Conservation (phyloP, 2,113 vertebrate species). For the Aegypius monachus region DNA sequence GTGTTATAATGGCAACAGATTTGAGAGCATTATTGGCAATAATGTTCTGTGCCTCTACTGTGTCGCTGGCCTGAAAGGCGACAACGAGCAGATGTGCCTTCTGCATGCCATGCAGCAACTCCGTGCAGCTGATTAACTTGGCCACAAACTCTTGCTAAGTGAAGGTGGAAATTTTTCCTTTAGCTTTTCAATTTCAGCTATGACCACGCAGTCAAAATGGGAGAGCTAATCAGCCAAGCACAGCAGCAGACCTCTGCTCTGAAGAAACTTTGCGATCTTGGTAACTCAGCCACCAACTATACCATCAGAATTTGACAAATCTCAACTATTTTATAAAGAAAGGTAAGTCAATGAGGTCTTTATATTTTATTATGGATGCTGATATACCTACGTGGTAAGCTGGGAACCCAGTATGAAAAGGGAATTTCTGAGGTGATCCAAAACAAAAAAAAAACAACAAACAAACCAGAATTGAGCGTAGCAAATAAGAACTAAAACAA, state of each 20-base stretch:
- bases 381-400: not conserved
- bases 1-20: not conserved
- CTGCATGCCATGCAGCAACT: not conserved
- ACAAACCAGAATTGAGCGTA: not conserved
- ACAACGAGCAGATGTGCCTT: not conserved
- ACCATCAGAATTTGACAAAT: not conserved
- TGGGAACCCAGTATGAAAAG: not conserved
- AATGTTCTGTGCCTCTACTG: not conserved
- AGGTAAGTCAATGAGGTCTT: not conserved
- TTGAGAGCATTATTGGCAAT: not conserved
- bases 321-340: not conserved
- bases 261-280: not conserved
- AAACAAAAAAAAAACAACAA: not conserved
- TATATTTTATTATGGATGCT: not conserved
- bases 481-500: not conserved
- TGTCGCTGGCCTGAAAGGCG: not conserved
- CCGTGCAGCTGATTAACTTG: not conserved
- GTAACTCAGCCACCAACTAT: not conserved
- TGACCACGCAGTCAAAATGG: not conserved
- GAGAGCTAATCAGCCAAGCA: not conserved
- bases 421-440: not conserved
- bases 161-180: not conserved
- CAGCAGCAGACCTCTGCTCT: not conserved
- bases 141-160: not conserved
- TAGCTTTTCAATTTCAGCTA: not conserved